Evolutionary conservation across 2,888 invertebrate species (phyloP).

Genomic region (Agapostemon virescens): DNA sequence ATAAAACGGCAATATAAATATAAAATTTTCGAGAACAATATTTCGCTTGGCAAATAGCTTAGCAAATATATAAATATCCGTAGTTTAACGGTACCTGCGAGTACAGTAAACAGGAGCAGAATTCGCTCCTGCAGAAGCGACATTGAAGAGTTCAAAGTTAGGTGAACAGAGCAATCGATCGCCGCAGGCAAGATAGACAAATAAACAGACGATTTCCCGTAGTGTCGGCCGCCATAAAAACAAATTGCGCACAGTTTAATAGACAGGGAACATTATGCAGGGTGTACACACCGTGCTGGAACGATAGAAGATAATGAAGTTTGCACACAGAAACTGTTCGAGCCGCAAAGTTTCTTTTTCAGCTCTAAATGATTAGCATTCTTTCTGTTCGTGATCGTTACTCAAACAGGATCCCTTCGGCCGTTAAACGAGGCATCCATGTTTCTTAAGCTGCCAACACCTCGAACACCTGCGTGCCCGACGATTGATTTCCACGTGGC

Average conservation of each 20-base stretch:
- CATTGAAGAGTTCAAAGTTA: not conserved
- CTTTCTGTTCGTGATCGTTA: slow-evolving; percentile 29
- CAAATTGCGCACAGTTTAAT: slow-evolving; percentile 4
- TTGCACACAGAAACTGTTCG: slow-evolving; percentile 3
- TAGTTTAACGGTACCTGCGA: not conserved
- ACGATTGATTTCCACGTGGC: slow-evolving; percentile 44
- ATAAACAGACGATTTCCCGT: not conserved
- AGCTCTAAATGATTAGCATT: slow-evolving; percentile 3
- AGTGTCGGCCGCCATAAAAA: not conserved
- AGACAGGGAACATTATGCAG: slow-evolving; percentile 3
- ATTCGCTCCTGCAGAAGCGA: not conserved
- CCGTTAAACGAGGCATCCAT: slow-evolving; percentile 20
- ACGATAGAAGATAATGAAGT: not conserved
- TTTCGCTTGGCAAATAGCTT: not conserved
- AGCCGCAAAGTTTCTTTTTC: not conserved
- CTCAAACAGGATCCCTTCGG: slow-evolving; percentile 13
- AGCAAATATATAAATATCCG: not conserved
- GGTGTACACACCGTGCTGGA: not conserved
- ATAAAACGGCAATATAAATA: no score
- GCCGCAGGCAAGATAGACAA: not conserved
- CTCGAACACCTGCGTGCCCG: slow-evolving; percentile 32
- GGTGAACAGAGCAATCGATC: not conserved
- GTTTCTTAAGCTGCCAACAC: not conserved
- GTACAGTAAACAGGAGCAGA: no score
- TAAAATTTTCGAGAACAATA: not conserved